Conservation (phyloP, 2,113 vertebrate genomes). For the Bubo scandiacus region DNA sequence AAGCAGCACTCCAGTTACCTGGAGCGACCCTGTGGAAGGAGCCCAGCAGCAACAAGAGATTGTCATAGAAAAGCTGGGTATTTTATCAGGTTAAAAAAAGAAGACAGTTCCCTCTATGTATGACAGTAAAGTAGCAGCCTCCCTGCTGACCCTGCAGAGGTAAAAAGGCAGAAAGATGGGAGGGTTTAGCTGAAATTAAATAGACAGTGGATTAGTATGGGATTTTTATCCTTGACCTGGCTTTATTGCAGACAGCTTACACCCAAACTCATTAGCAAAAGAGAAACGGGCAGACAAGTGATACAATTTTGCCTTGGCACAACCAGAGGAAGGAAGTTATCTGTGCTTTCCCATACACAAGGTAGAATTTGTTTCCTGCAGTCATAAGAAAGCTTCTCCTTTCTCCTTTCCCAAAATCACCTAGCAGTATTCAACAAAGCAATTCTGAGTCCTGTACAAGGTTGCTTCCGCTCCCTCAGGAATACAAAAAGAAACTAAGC, state of each 20-base stretch:
- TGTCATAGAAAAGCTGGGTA: background rate
- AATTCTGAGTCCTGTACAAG: background rate
- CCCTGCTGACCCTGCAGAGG: background rate
- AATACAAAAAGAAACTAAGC: background rate
- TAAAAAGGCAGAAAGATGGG: constrained; percentile 37
- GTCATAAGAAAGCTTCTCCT: background rate
- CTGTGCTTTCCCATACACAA: background rate
- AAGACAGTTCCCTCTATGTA: background rate
- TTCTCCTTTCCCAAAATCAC: background rate
- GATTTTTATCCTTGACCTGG: constrained; percentile 67
- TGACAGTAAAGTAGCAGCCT: background rate
- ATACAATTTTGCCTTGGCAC: background rate
- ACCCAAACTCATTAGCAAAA: background rate
- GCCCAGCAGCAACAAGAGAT: background rate
- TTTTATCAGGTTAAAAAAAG: background rate
- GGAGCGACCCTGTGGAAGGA: background rate
- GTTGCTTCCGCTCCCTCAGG: background rate
- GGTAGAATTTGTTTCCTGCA: background rate
- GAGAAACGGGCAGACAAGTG: background rate
- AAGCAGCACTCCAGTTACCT: background rate
- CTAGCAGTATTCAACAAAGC: background rate
- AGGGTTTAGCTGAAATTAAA: constrained; percentile 66
- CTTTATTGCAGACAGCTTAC: constrained; percentile 36
- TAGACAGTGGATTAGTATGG: constrained; percentile 53
- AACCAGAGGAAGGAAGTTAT: background rate